These are phyloP conservation scores for Pionites leucogaster DNA, from an alignment of 2,113 vertebrate genomes.

Conservation along the genomic window DNA sequence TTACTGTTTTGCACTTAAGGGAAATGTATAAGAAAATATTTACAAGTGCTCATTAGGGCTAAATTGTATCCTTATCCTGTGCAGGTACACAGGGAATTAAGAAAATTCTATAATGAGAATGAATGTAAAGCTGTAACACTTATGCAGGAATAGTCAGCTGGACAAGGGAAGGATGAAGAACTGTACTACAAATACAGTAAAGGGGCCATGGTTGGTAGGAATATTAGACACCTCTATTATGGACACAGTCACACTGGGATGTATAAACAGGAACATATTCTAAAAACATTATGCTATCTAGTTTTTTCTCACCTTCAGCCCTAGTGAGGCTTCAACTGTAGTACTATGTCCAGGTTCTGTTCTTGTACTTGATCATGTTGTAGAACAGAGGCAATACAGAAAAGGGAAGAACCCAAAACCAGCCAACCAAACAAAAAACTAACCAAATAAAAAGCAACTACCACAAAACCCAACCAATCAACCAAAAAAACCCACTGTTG, in stretches of 20 bases:
- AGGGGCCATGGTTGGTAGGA: background rate
- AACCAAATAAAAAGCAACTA: background rate
- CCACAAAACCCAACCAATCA: background rate
- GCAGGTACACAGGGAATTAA: background rate
- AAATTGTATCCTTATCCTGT: conserved; percentile 33
- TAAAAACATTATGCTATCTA: background rate
- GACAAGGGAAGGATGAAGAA: background rate
- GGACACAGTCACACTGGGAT: background rate
- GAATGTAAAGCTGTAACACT: background rate
- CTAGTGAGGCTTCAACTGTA: background rate
- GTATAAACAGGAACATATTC: background rate
- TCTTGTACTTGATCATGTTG: background rate
- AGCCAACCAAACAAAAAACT: background rate
- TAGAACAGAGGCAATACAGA: background rate
- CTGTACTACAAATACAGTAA: background rate
- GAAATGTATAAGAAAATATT: conserved; percentile 51
- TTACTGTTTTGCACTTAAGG: conserved; percentile 18
- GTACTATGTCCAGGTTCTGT: background rate
- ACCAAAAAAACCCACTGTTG: background rate
- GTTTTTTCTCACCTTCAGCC: background rate
- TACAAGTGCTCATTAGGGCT: conserved; percentile 36
- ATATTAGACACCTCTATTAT: background rate
- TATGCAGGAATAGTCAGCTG: background rate
- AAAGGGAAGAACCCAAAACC: background rate
- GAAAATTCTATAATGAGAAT: conserved; percentile 27